phyloP scores from a whole-genome alignment of 2,888 invertebrate species.

The Opisthograptis luteolata region DNA sequence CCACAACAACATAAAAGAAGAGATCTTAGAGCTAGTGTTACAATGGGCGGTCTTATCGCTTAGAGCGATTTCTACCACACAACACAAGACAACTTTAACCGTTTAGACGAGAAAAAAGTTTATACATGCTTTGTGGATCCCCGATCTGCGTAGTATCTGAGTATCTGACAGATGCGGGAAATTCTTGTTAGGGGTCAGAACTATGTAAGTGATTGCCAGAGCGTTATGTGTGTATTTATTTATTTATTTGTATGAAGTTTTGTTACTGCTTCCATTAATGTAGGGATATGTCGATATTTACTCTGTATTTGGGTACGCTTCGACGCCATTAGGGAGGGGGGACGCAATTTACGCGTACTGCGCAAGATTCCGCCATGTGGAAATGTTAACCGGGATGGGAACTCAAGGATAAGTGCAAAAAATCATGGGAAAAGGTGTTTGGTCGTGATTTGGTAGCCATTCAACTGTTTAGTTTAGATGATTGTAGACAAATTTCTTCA shows the following conservation, averaged over 20 bases:
- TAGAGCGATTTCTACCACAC: too few relatives aligned
- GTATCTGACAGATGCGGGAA: too few relatives aligned
- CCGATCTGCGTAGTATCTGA: too few relatives aligned
- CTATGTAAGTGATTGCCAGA: too few relatives aligned
- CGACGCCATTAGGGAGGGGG: conserved; percentile 36
- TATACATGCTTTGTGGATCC: too few relatives aligned
- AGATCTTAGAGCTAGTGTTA: too few relatives aligned
- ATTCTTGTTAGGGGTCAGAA: too few relatives aligned
- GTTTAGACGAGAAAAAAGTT: too few relatives aligned
- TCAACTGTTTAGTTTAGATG: conserved; percentile 3
- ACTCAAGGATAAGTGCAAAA: conserved; percentile 12
- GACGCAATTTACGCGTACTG: conserved; percentile 47
- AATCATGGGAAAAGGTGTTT: conserved; percentile 2
- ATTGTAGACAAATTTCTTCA: conserved; percentile 7
- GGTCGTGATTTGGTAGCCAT: neutral
- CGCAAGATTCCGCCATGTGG: conserved; percentile 27
- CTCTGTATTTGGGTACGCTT: conserved; percentile 39
- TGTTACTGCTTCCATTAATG: conserved; percentile 6
- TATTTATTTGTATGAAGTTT: neutral
- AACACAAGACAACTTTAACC: too few relatives aligned
- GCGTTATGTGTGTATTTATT: too few relatives aligned
- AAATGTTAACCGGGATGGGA: conserved; percentile 27
- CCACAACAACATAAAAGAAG: too few relatives aligned
- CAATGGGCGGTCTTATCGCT: too few relatives aligned
- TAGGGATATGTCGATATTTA: conserved; percentile 25